Base-by-base conservation (phyloP, 2,797 vertebrate species). In the Ceryle rudis region DNA sequence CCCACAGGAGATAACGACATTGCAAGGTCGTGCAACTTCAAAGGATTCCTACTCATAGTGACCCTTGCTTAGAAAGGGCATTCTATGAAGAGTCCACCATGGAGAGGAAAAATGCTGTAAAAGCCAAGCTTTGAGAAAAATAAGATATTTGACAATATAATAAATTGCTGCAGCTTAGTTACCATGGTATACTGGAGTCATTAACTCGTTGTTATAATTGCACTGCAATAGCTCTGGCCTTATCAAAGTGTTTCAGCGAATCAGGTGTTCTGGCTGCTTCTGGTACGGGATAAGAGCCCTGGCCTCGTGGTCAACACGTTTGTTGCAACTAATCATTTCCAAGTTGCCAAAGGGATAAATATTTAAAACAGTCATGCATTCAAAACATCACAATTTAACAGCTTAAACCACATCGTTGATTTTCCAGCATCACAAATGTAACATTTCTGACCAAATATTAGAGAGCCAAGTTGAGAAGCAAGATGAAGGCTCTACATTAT, bases 401-500 rank as follows among this genome's bases (percentile, higher is more conserved):
- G 25, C 10, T 66, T 35, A 46, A 25, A 60, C 22, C 19, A 26
- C 25, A 18, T 15, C 21, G 14, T 18, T 9, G 3, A 9, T 19
- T 31, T 52, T 46, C 49, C 55, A 35, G 15, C 44, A 28, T n/a
- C 15, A 33, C 14, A 51, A 49, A 52, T 58, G 4, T 25, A 5
- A 70, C 29, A 14, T 54, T 64, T 58, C 51, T 29, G 14, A 80
- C 13, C 19, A 81, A 47, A 64, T 46, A 11, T 6, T 14, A 20
- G 3, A 26, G 2, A 57, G 17, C 37, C 67, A 64, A 74, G 33
- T 26, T 18, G 31, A 81, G 51, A 75, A 75, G 42, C 31, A 39
- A 35, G 44, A 57, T 0, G 0, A 51, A 89, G 26, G 26, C 26
- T n/a, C 39, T n/a, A 4, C 4, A 1, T 64, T 64, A 39, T 39